These are phyloP conservation scores for Smittia aterrima DNA, from an alignment of 2,888 invertebrate genomes.

Conservation along the genomic window DNA sequence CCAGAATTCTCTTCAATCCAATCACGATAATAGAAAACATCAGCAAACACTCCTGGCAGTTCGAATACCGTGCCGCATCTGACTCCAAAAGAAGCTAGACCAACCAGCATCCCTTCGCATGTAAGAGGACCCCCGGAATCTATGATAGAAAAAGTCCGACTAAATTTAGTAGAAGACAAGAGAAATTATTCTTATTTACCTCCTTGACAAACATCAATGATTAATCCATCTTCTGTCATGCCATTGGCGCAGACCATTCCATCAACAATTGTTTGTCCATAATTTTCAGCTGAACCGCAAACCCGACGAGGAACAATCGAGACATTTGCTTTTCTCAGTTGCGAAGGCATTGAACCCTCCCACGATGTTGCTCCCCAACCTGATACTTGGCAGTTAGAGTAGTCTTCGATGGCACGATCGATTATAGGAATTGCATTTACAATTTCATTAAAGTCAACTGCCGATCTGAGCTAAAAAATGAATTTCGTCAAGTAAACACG, in stretches of 20 bases:
- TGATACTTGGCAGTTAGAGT: conserved; percentile 6
- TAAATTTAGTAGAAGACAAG: too few relatives aligned
- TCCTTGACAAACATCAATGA: conserved; percentile 36
- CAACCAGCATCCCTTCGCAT: conserved; percentile 62
- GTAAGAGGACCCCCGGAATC: conserved; percentile 83
- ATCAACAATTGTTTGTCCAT: neutral
- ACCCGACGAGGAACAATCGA: neutral
- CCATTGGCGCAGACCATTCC: conserved; percentile 40
- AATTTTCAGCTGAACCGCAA: neutral
- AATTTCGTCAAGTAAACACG: neutral
- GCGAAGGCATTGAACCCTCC: conserved; percentile 23
- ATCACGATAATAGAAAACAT: conserved; percentile 54
- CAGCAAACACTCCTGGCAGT: conserved; percentile 74
- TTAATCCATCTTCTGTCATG: neutral
- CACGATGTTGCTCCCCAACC: conserved; percentile 26
- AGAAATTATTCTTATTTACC: conserved; percentile 9
- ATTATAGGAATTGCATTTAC: conserved; percentile 13
- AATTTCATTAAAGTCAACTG: conserved; percentile 22
- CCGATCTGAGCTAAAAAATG: conserved; percentile 29
- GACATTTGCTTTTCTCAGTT: conserved; percentile 29
- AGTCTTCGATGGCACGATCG: neutral
- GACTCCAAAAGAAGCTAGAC: conserved; percentile 81
- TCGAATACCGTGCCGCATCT: conserved; percentile 66
- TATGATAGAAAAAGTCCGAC: neutral
- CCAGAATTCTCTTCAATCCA: conserved; percentile 25